Evolutionary conservation across 1,140 invertebrate species (phyloP), one percentile per base, ranked within the genome.

Genomic region (Lysiphlebus fabarum): DNA sequence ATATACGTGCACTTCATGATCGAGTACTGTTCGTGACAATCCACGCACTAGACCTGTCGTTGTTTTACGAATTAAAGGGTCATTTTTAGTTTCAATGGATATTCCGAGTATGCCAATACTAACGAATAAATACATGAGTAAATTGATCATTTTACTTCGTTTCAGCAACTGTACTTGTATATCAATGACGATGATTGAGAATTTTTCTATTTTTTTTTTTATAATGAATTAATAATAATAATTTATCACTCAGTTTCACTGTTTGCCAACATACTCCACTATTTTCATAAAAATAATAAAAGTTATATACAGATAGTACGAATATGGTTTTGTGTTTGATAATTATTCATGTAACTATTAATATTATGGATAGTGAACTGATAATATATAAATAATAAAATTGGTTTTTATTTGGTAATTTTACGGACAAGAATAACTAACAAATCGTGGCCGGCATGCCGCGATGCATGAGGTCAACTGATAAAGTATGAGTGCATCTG

Each of bases 1-100:
- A 72, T 92, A 98, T 8, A 90, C 88, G 71, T 95, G 90, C 1
- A 97, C 89, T 68, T 93, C 87, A 48, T 89, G 85, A 7, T 89
- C 90, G 60, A 90, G 79, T 40, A 90, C 89, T 34, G 82, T 88
- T 62, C 89, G 87, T 7, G 86, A 84, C 59, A 86, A 85, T 6
- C 92, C 92, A 40, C 90, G 85, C 38, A 94, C 85, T 17, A 87
- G 80, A 0, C 92, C 92, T 56, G 82, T 90, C 36, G 84, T 87
- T 0, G 91, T 94, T 71, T 90, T 85, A 5, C 93, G 89, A 14
- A 91, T 84, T 40, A 91, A 77, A 0, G 87, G 86, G 72, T 91
- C 89, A 66, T 82, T 84, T 64, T 83, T 83, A 63, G 82, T 81
- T 62, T 84, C 84, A 67, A 83, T 83, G 9, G 79, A 76, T 50